Evolutionary conservation across 1,140 invertebrate genomes (phyloP).

Genomic region (Nasonia giraulti): DNA sequence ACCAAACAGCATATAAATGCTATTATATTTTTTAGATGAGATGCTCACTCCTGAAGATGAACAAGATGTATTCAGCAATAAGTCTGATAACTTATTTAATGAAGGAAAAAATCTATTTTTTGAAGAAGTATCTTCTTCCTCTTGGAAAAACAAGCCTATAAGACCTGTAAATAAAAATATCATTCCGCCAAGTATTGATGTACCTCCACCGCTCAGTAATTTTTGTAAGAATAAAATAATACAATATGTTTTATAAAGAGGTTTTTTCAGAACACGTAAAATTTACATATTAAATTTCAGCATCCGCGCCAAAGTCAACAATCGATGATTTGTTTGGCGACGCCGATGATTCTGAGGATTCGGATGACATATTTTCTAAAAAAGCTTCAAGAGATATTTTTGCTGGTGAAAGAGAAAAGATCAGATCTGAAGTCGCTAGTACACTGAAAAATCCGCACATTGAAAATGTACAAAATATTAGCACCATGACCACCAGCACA

Average conservation of each 20-base stretch:
- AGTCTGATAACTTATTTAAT: slow-evolving; percentile 62
- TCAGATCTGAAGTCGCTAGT: slow-evolving; percentile 21
- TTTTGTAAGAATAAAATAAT: slow-evolving; percentile 60
- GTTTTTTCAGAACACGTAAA: not conserved
- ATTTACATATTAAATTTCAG: slow-evolving; percentile 53
- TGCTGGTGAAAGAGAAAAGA: slow-evolving; percentile 43
- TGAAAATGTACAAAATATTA: slow-evolving; percentile 21
- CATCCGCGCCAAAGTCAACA: slow-evolving; percentile 68
- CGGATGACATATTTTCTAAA: slow-evolving; percentile 68
- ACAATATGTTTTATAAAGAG: not conserved
- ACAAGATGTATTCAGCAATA: slow-evolving; percentile 56
- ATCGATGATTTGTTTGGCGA: slow-evolving; percentile 72
- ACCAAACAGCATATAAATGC: slow-evolving; percentile 18
- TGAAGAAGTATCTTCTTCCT: slow-evolving; percentile 58
- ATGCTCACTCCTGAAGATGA: slow-evolving; percentile 60
- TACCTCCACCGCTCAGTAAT: slow-evolving; percentile 69
- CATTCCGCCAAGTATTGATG: slow-evolving; percentile 68
- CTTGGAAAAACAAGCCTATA: slow-evolving; percentile 63
- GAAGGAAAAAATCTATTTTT: slow-evolving; percentile 60
- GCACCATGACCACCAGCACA: slow-evolving; percentile 59
- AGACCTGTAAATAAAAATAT: slow-evolving; percentile 65
- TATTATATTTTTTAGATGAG: slow-evolving; percentile 61
- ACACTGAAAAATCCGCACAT: slow-evolving; percentile 31
- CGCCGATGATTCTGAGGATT: slow-evolving; percentile 70
- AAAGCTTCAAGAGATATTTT: slow-evolving; percentile 61